Evolutionary conservation across 2,113 vertebrate species (phyloP).

Genomic region (Cervus canadensis): DNA sequence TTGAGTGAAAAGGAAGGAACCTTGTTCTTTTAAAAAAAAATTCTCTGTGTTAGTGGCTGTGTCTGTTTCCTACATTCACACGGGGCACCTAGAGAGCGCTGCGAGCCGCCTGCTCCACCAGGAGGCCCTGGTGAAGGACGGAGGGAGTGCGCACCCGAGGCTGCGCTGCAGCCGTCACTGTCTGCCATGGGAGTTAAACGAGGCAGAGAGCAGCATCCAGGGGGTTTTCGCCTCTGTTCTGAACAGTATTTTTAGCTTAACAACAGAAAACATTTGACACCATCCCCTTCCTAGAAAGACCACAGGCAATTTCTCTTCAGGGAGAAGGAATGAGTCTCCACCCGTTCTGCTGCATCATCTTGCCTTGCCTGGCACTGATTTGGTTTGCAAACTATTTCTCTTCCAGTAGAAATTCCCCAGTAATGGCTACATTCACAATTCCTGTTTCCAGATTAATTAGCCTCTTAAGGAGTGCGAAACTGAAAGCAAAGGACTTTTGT

Average conservation of each 20-base stretch:
- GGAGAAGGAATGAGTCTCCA: background rate
- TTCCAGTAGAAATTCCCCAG: background rate
- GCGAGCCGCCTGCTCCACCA: background rate
- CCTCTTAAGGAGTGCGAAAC: background rate
- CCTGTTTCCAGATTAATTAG: background rate
- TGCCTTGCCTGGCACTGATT: background rate
- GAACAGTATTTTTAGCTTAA: background rate
- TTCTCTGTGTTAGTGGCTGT: background rate
- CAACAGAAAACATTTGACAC: background rate
- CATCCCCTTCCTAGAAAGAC: background rate
- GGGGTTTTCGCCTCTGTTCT: background rate
- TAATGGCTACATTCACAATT: background rate
- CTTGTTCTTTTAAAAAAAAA: background rate
- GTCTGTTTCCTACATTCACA: background rate
- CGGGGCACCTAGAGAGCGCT: background rate
- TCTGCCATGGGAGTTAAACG: background rate
- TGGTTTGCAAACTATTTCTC: background rate
- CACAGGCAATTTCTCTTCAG: background rate
- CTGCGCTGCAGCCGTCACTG: background rate
- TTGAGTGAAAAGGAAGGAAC: background rate
- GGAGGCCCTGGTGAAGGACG: conserved; percentile 25
- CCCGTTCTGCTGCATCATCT: background rate
- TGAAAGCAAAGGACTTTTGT: background rate
- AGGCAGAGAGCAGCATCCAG: conserved; percentile 17
- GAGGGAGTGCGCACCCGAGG: background rate